phyloP scores from a whole-genome alignment of 2,113 vertebrate species.

The Tyto alba region DNA sequence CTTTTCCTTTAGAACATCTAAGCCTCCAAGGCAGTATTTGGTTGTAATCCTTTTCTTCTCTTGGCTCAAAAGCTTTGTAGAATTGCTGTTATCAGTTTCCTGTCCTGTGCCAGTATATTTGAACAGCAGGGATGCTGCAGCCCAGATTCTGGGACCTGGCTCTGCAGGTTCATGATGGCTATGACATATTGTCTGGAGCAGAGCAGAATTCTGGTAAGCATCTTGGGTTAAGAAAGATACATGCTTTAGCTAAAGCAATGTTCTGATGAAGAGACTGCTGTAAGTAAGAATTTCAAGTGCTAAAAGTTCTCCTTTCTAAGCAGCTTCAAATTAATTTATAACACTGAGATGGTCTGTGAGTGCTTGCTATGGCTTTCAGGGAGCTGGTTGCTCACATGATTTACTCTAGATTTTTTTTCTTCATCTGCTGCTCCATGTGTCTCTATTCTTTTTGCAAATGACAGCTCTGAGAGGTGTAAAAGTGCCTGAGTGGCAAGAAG shows the following conservation, averaged over 20 bases:
- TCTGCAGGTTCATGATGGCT: background rate
- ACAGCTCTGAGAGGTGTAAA: background rate
- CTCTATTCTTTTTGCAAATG: background rate
- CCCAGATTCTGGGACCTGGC: background rate
- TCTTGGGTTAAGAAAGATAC: background rate
- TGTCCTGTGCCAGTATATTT: background rate
- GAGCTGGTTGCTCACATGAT: background rate
- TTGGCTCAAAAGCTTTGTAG: background rate
- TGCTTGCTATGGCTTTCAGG: background rate
- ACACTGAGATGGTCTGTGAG: background rate
- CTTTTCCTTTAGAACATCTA: background rate
- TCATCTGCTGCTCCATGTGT: background rate
- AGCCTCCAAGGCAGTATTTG: background rate
- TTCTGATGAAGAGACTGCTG: background rate
- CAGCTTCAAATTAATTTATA: constrained; percentile 3
- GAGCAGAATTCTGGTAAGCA: background rate
- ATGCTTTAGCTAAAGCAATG: background rate
- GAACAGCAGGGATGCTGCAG: background rate
- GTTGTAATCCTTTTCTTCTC: background rate
- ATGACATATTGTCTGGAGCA: background rate
- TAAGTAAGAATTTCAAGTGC: background rate
- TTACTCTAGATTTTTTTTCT: background rate
- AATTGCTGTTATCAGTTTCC: constrained; percentile 24
- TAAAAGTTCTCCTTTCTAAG: background rate
- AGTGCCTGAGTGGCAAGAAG: background rate